Base-by-base conservation (phyloP, 64 coral and sea anemone species). In the Dendronephthya gigantea region DNA sequence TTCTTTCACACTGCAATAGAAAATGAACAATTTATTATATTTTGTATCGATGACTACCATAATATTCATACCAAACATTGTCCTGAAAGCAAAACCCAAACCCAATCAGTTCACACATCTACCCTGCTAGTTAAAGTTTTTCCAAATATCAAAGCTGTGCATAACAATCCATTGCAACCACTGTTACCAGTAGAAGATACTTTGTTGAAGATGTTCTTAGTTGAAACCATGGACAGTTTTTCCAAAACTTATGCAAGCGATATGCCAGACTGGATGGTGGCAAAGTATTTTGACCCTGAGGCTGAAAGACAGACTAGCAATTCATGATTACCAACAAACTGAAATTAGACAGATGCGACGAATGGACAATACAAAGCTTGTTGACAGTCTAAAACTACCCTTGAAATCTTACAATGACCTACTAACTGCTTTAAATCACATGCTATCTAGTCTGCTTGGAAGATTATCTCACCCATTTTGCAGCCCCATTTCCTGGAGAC, bases 41-140 rank as follows among this genome's bases (percentile, higher is more conserved):
- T 79, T 79, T 79, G 29, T 33, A 79, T 79, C 17, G 72, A 79
- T 79, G 72, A 79, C 22, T 79, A 79, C 32, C 72, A 79, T 39
- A 79, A 79, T 35, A 79, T 79, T 15, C 72, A 79, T 33, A 79
- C 72, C 15, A 79, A 79, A 39, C 72, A 79, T 35, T 8, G 72
- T 28, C 72, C 72, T 36, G 72, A 79, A 35, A 11, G 30, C 36
- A 79, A 79, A 29, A 79, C 31, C 32, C 72, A 79, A 79, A 79
- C 72, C 72, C 72, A 79, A 79, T 16, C 31, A 35, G 37, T 79
- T 29, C 72, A 79, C 72, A 79, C 72, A 15, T 0, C 72, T 33
- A 79, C 28, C 30, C 28, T 79, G 0, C 29, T 79, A 4, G 72
- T 79, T 35, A 79, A 79, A 39, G 72, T 79, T 31, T 79, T 79